A percentile compares a stretch with the other conserved stretches of the same genome.
Conservation (phyloP, 2,888 invertebrate genomes). For the Ophioninae sp. region DNA sequence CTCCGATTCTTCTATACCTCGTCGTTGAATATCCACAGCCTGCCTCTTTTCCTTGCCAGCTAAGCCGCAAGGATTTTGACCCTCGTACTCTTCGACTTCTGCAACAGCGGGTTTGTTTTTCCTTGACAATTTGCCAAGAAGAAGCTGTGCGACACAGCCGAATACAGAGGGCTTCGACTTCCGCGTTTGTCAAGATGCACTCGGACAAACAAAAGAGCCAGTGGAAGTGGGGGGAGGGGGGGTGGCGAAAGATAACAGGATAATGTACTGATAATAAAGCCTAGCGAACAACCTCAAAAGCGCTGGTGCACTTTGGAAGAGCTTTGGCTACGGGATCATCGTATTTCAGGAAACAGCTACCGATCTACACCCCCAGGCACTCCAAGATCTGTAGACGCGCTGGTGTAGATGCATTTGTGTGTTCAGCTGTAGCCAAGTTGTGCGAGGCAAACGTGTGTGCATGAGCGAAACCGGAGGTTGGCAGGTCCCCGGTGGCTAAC, state of each 20-base stretch:
- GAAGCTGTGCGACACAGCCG: neutral
- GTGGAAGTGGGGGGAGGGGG: constrained; percentile 31
- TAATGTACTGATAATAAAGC: constrained; percentile 42
- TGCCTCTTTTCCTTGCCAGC: constrained; percentile 68
- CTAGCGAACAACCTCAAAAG: constrained; percentile 2
- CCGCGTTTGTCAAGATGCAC: neutral
- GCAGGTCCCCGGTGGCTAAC: constrained; percentile 65
- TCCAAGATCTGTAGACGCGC: neutral
- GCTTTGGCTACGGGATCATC: constrained; percentile 46
- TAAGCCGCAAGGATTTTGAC: constrained; percentile 80
- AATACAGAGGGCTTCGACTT: neutral
- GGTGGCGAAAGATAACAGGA: constrained; percentile 37
- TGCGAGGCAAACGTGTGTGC: constrained; percentile 43
- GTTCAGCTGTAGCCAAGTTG: neutral
- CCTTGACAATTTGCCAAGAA: constrained; percentile 65
- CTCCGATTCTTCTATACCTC: constrained; percentile 41
- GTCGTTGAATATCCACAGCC: constrained; percentile 48
- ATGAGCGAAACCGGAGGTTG: constrained; percentile 64
- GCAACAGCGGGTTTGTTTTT: constrained; percentile 78
- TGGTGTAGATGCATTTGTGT: neutral
- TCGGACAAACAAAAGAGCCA: constrained; percentile 1
- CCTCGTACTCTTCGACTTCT: constrained; percentile 78
- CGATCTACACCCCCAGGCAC: constrained; percentile 14
- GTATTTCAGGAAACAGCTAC: constrained; percentile 48
- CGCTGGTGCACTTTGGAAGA: constrained; percentile 36